Evolutionary conservation across 2,113 vertebrate genomes (phyloP).

Genomic region (Gymnarchus niloticus): DNA sequence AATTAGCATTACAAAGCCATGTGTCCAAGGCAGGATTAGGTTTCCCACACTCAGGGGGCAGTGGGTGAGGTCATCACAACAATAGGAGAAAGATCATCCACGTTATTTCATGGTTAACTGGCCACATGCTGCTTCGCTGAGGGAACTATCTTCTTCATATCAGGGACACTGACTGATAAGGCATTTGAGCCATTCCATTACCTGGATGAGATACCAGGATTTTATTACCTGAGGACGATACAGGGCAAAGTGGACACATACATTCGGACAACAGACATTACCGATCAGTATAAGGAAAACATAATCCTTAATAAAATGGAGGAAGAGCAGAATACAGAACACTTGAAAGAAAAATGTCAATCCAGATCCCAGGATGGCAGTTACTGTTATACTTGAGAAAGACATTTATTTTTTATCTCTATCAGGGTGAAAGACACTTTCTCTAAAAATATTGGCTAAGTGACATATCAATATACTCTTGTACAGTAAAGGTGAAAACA

Average conservation of each 20-base stretch:
- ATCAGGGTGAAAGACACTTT: neutral
- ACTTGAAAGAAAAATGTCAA: too few relatives aligned
- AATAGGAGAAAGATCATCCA: conserved; percentile 51
- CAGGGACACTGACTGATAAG: conserved; percentile 41
- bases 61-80: conserved; percentile 57
- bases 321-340: too few relatives aligned
- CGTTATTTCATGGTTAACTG: conserved; percentile 55
- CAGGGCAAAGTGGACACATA: too few relatives aligned
- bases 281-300: conserved; percentile 19
- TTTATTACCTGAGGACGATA: conserved; percentile 57
- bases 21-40: conserved; percentile 59
- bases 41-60: conserved; percentile 69
- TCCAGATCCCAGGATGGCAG: too few relatives aligned
- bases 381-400: conserved; percentile 31
- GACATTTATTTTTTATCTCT: conserved; percentile 23
- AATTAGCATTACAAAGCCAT: conserved; percentile 73
- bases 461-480: neutral
- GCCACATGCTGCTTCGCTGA: conserved; percentile 43
- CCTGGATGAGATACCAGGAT: conserved; percentile 27
- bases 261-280: too few relatives aligned
- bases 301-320: too few relatives aligned
- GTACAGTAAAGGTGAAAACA: neutral
- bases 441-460: too few relatives aligned
- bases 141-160: conserved; percentile 59
- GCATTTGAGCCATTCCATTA: conserved; percentile 47